These are phyloP conservation scores for Lateolabrax maculatus DNA, from an alignment of 2,797 vertebrate genomes.

Conservation along the genomic window DNA sequence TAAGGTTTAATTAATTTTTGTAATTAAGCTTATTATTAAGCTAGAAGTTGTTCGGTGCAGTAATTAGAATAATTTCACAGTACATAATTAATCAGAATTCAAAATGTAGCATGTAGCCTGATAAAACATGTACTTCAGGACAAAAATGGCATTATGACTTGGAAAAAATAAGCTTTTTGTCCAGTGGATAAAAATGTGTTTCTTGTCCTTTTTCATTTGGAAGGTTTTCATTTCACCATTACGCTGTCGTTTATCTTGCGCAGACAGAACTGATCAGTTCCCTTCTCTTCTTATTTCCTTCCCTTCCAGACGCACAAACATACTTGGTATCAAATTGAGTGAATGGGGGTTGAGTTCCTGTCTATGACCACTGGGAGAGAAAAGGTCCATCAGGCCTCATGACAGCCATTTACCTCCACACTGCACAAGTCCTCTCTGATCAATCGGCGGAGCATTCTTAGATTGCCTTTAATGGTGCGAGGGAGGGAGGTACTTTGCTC, in stretches of 20 bases:
- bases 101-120: not conserved
- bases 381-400: constrained; percentile 69
- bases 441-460: constrained; percentile 75
- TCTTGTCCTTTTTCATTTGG: constrained; percentile 19
- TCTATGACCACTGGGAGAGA: constrained; percentile 67
- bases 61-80: constrained; percentile 21
- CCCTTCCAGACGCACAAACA: constrained; percentile 61
- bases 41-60: not conserved
- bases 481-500: constrained; percentile 58
- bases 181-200: constrained; percentile 26
- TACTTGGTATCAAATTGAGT: constrained; percentile 70
- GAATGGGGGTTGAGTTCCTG: constrained; percentile 60
- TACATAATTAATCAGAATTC: constrained; percentile 7
- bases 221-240: constrained; percentile 25
- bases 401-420: constrained; percentile 77
- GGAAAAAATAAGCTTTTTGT: not conserved
- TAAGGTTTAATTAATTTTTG: not conserved
- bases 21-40: constrained; percentile 17
- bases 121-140: not conserved
- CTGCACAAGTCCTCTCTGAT: constrained; percentile 68
- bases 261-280: constrained; percentile 51
- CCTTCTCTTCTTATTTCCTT: constrained; percentile 38
- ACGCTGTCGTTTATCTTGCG: constrained; percentile 32
- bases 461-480: constrained; percentile 77
- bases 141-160: not conserved